Base-by-base conservation (phyloP, 2,113 vertebrate genomes). In the Campylorhamphus procurvoides region DNA sequence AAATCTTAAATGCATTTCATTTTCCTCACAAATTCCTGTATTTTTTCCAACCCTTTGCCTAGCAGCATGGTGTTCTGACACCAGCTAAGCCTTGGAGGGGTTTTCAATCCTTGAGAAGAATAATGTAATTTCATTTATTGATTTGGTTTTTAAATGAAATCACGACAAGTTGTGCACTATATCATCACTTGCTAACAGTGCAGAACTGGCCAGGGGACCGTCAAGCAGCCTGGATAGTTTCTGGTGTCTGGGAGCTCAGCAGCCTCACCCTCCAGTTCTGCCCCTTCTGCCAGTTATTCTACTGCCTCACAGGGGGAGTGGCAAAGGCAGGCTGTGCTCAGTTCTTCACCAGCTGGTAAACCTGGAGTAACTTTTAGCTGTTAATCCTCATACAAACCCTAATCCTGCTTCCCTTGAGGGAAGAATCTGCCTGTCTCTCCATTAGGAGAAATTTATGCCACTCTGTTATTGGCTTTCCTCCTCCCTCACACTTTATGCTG, bases 91-190 rank as follows among this genome's bases (percentile, higher is more conserved):
- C 29, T 59, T 14, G 22, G 47, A 49, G 37, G 0, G 1, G 15
- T 56, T 68, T 62, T 55, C 58, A 64, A 0, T 28, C n/a, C 77
- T 44, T 0, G 1, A n/a, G 25, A 75, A 75, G 24, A 59, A 10
- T 14, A 56, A 35, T 22, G 12, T 22, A 6, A 25, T 62, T 80
- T 37, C n/a, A 15, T 64, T 47, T 49, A 25, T n/a, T 23, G 63
- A 31, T 49, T 77, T 52, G 14, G 0, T 47, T 79, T 63, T 44
- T n/a, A 23, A n/a, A 46, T 44, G 40, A 52, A 64, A 73, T 66
- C 5, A 5, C 3, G 20, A 37, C 23, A 14, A 39, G 8, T 4
- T 72, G 18, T 0, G 4, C 2, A 1, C 47, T 60, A 28, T 37
- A 7, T 33, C 24, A 27, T 27, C 35, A 2, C 49, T 52, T 6